A percentile compares a stretch with the other conserved stretches of the same genome.
Conservation (phyloP, 1,140 invertebrate species). For the Euschistus heros region DNA sequence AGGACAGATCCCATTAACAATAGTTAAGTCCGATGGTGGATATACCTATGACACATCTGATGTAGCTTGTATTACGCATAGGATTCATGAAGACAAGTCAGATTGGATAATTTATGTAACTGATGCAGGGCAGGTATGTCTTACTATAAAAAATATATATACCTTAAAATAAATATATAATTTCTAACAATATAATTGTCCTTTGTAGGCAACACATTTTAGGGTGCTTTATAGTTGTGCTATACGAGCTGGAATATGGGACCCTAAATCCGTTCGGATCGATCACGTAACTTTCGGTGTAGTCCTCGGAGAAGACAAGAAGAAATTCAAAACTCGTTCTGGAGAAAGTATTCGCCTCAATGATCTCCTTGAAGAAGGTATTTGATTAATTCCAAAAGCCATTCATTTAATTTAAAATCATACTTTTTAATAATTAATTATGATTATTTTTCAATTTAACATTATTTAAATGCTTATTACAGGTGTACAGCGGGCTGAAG, state of each 20-base stretch:
- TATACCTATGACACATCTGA: slow-evolving; percentile 99
- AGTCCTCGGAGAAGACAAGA: slow-evolving; percentile 95
- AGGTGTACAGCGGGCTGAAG: slow-evolving; percentile 67
- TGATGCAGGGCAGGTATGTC: slow-evolving; percentile 74
- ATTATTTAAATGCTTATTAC: not conserved
- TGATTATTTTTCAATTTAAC: slow-evolving; percentile 20
- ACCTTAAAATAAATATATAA: not conserved
- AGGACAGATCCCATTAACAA: slow-evolving; percentile 72
- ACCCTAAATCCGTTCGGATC: slow-evolving; percentile 50
- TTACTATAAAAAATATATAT: slow-evolving; percentile 34
- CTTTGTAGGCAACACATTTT: slow-evolving; percentile 62
- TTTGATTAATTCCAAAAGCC: not conserved
- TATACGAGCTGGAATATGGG: slow-evolving; percentile 55
- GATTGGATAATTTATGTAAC: slow-evolving; percentile 93
- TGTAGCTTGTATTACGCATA: slow-evolving; percentile 80
- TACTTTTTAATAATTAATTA: not conserved
- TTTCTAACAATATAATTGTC: not conserved
- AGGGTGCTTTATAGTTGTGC: slow-evolving; percentile 61
- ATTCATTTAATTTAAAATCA: not conserved
- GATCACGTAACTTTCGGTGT: slow-evolving; percentile 95
- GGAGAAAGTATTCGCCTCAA: slow-evolving; percentile 87
- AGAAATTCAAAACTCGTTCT: slow-evolving; percentile 98
- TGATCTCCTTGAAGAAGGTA: slow-evolving; percentile 90
- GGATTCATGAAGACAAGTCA: slow-evolving; percentile 77
- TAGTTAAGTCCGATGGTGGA: slow-evolving; percentile 96